These are phyloP conservation scores for Sebastes nivosus DNA, from an alignment of 2,797 vertebrate genomes.

Conservation along the genomic window DNA sequence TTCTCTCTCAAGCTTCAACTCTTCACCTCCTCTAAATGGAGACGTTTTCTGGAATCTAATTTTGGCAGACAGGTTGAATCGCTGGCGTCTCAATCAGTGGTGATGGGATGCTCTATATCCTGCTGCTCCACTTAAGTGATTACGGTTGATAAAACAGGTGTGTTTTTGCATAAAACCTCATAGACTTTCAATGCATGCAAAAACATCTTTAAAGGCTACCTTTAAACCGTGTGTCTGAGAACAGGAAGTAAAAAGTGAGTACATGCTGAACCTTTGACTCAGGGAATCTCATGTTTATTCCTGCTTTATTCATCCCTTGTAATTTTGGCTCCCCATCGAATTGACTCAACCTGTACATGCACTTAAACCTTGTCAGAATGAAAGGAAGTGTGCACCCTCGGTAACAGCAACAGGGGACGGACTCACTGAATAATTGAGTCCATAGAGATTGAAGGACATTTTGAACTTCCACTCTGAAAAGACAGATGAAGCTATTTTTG, in stretches of 20 bases:
- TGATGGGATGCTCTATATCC: conserved; percentile 17
- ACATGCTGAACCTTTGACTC: not conserved
- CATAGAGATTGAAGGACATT: conserved; percentile 50
- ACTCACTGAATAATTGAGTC: conserved; percentile 72
- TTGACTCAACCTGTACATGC: not conserved
- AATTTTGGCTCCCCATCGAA: conserved; percentile 16
- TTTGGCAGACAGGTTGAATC: not conserved
- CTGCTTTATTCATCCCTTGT: conserved; percentile 7
- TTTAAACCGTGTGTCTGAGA: conserved; percentile 4
- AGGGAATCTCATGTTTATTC: conserved; percentile 15
- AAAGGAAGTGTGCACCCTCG: not conserved
- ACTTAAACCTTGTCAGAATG: conserved; percentile 22
- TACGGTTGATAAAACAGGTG: conserved; percentile 41
- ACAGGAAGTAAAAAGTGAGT: not conserved
- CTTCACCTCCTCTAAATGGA: conserved; percentile 1
- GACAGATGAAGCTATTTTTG: conserved; percentile 58
- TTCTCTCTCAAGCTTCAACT: not conserved
- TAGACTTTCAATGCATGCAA: not conserved
- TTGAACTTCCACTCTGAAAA: conserved; percentile 35
- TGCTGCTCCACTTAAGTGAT: conserved; percentile 31
- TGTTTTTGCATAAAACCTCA: conserved; percentile 36
- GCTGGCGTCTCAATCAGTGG: conserved; percentile 25
- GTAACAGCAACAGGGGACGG: conserved; percentile 5
- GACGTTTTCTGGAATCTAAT: conserved; percentile 13
- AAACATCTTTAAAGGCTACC: not conserved